phyloP scores from a whole-genome alignment of 1,140 invertebrate species.

The Lepidurus arcticus region DNA sequence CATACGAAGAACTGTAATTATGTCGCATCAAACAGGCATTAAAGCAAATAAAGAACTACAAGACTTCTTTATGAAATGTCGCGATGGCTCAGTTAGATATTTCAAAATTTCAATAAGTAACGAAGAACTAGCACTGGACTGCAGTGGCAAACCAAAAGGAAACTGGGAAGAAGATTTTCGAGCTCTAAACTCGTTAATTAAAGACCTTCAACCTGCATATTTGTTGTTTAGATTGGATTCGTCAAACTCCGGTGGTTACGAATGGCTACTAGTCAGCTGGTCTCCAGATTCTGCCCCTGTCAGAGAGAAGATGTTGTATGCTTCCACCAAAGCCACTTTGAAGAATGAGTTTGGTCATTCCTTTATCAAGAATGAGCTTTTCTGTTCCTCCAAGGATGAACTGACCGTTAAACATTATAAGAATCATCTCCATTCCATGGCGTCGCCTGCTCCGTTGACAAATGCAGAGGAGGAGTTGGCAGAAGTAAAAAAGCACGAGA shows the following conservation, averaged over 20 bases:
- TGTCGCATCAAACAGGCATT: slow-evolving; percentile 75
- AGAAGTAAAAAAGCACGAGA: slow-evolving; percentile 67
- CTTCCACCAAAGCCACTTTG: slow-evolving; percentile 94
- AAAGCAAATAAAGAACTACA: slow-evolving; percentile 73
- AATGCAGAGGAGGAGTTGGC: slow-evolving; percentile 81
- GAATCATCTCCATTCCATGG: slow-evolving; percentile 66
- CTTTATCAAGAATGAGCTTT: slow-evolving; percentile 86
- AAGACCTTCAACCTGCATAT: slow-evolving; percentile 87
- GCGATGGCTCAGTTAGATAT: slow-evolving; percentile 69
- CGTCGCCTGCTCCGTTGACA: slow-evolving; percentile 81
- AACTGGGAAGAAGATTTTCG: slow-evolving; percentile 88
- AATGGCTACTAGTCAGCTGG: slow-evolving; percentile 94
- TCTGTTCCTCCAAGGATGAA: slow-evolving; percentile 58
- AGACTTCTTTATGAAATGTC: slow-evolving; percentile 74
- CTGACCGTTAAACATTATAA: slow-evolving; percentile 73
- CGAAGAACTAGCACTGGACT: slow-evolving; percentile 68
- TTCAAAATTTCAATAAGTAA: slow-evolving; percentile 80
- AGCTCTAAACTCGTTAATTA: slow-evolving; percentile 64
- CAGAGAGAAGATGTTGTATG: slow-evolving; percentile 97
- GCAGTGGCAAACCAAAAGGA: slow-evolving; percentile 58
- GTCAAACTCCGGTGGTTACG: slow-evolving; percentile 66
- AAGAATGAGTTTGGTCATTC: slow-evolving; percentile 91
- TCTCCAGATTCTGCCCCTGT: slow-evolving; percentile 83
- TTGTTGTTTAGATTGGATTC: slow-evolving; percentile 83
- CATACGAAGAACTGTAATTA: slow-evolving; percentile 41